These are phyloP conservation scores for Pantelozetes paolii DNA, from an alignment of 2,888 invertebrate species.

Conservation along the genomic window DNA sequence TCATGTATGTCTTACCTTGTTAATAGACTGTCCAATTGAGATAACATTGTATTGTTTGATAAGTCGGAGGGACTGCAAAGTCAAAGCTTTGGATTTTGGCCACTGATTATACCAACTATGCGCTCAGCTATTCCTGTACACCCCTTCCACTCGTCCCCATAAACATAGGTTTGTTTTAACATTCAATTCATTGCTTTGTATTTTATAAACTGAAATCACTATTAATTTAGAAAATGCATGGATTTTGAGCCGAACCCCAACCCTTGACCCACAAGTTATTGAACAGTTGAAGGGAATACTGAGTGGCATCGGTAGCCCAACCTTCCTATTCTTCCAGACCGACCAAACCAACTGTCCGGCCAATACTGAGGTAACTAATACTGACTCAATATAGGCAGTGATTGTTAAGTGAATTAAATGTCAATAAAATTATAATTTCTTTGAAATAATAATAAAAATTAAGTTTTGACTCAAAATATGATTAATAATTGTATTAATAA, in stretches of 20 bases:
- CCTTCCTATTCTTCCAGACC: background rate
- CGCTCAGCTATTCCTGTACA: constrained; percentile 43
- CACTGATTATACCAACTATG: constrained; percentile 44
- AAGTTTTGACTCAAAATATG: no score
- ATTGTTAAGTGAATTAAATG: no score
- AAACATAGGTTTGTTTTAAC: constrained; percentile 11
- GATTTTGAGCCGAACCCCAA: constrained; percentile 42
- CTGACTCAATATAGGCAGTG: no score
- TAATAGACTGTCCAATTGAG: background rate
- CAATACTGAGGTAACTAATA: no score
- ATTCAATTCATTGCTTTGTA: background rate
- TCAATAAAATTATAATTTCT: no score
- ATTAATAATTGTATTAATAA: no score
- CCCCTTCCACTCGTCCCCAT: constrained; percentile 22
- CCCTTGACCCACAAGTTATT: constrained; percentile 31
- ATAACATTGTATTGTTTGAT: background rate
- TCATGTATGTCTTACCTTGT: constrained; percentile 38
- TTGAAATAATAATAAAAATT: no score
- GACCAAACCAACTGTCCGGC: constrained; percentile 24
- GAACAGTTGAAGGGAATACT: background rate
- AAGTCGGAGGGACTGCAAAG: background rate
- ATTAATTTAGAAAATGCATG: constrained; percentile 42
- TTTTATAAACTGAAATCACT: background rate
- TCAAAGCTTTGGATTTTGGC: constrained; percentile 43
- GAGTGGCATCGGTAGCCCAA: background rate